A percentile compares a stretch with the other conserved stretches of the same genome.
Conservation (phyloP, 2,888 invertebrate genomes). For the Conchocele bisecta region DNA sequence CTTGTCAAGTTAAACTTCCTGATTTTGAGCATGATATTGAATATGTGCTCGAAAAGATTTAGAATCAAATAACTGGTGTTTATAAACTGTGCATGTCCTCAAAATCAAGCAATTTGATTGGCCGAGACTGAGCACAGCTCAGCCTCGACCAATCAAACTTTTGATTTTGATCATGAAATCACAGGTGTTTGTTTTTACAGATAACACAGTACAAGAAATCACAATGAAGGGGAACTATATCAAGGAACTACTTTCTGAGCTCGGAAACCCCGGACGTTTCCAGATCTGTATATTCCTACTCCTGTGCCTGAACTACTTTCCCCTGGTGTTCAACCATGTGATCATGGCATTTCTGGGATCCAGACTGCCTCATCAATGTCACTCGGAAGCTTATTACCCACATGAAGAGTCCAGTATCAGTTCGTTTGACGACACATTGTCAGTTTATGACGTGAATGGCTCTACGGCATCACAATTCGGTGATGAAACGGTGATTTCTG, state of each 20-base stretch:
- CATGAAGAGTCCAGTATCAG: constrained; percentile 11
- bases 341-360: constrained; percentile 77
- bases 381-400: constrained; percentile 33
- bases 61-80: too few relatives aligned
- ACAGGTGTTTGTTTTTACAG: too few relatives aligned
- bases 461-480: not conserved
- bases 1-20: too few relatives aligned
- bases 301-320: constrained; percentile 73
- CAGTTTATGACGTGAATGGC: constrained; percentile 6
- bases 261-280: constrained; percentile 71
- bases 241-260: constrained; percentile 64
- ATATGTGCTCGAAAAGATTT: too few relatives aligned
- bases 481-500: constrained; percentile 8
- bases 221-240: constrained; percentile 60
- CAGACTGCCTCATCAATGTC: constrained; percentile 61
- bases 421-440: not conserved
- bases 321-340: constrained; percentile 76
- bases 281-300: constrained; percentile 71
- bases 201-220: too few relatives aligned
- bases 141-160: too few relatives aligned
- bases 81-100: too few relatives aligned
- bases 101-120: too few relatives aligned
- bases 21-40: too few relatives aligned
- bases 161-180: too few relatives aligned
- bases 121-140: too few relatives aligned